Base-by-base conservation (phyloP, 2,888 invertebrate species). In the Ganaspis brasiliensis region DNA sequence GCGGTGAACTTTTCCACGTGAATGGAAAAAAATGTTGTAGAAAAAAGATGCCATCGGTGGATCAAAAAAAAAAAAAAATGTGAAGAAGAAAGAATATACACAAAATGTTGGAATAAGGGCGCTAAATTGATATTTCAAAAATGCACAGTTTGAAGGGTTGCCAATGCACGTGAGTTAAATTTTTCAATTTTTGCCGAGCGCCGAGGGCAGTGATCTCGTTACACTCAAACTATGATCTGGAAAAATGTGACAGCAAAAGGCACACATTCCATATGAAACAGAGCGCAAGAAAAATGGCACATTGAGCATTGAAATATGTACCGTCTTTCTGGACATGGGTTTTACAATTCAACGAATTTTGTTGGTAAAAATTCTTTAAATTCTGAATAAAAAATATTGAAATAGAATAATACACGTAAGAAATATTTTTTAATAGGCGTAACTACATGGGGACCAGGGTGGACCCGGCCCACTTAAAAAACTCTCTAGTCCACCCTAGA, bases 161-260 rank as follows among this genome's bases (percentile, higher is more conserved):
- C 40, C 37, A 63, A 63, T 6, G 21, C 63, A 63, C 14, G 40
- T 63, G 37, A 19, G 63, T 63, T 19, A 19, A 40, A 63, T 37
- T 63, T 63, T 40, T 63, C 40, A 40, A 40, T 40, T 40, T 37
- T 63, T 21, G 12, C 19, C 61, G 10, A 19, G 0, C 21, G 21
- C 35, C 10, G 6, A 19, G 21, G 37, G 2, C 37, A 63, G 37
- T 37, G 19, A 37, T 40, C 37, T 63, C 37, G 37, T 37, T 63
- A 37, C 61, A 63, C n/a, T 19, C 40, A 63, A n/a, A 37, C 21
- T 14, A 63, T 40, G 19, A 37, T 19, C 35, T 63, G 5, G 37
- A 63, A 35, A 63, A 63, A 63, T 40, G 63, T 40, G 21, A 63
- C 63, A 63, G 19, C 21, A 2, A 40, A 63, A 61, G n/a, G 16